Evolutionary conservation across 2,113 vertebrate species (phyloP), one percentile per base, ranked within the genome.

Genomic region (Raja brachyura): DNA sequence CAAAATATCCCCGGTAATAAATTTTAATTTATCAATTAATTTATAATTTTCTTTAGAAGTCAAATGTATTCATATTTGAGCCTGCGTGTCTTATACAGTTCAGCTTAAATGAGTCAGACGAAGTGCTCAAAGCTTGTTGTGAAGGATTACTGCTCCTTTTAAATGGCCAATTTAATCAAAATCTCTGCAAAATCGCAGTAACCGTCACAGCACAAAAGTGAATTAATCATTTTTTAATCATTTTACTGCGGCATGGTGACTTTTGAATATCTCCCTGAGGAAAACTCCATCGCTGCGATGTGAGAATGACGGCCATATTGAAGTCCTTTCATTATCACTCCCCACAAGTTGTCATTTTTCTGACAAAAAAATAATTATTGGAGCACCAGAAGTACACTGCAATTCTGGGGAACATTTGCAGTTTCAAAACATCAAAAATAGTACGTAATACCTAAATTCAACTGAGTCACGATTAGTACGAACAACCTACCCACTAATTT

Each of bases 151-250:
- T 90, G 86, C 86, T 70, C 86, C 63, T 39, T 90, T 90, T 90
- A 90, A 90, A 90, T 90, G 63, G 86, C 86, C 86, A 90, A 90
- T 90, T 90, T 90, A 90, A 90, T 90, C 86, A 90, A 90, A 90
- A 90, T 90, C 86, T 90, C 86, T 70, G 31, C 86, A 90, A 90
- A 90, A 90, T 90, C 63, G 3, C 63, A 90, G 86, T 90, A 70
- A 68, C 86, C 68, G 86, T 70, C 86, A 90, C 63, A 31, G 86
- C 86, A 90, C 86, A 90, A 90, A 90, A 90, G 86, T 90, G 86
- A 90, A 90, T 90, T 68, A 90, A 70, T 90, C 86, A 90, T 90
- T 90, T 70, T 70, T 39, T 39, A 90, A 70, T 70, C 31, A 90
- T 90, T 90, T 90, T 70, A 90, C 86, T 90, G 86, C 86, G 39